Conservation (phyloP, 2,888 invertebrate species). For the Thymelicus lineola region DNA sequence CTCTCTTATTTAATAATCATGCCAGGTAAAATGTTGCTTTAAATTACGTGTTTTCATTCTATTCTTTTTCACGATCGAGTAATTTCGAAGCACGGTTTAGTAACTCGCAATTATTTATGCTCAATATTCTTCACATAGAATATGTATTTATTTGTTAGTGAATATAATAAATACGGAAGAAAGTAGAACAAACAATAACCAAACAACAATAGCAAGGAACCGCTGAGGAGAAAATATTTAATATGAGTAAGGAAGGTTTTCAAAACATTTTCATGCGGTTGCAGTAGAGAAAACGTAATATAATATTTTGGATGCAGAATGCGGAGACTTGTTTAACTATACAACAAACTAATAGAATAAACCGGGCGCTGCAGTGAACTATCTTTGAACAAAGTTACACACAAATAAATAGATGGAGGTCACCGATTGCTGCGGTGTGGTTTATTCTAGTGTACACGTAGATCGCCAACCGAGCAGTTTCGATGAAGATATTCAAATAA, state of each 20-base stretch:
- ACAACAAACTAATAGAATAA: not conserved
- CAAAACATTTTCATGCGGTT: not conserved
- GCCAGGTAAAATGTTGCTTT: not conserved
- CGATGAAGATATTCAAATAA: too few relatives aligned
- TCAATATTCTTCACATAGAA: too few relatives aligned
- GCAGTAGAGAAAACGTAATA: not conserved
- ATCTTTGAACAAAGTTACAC: not conserved
- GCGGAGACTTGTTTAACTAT: not conserved
- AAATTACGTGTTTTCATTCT: not conserved
- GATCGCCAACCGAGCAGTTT: too few relatives aligned
- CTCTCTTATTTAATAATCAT: slow-evolving; percentile 63
- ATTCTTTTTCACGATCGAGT: not conserved
- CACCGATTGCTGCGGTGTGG: too few relatives aligned
- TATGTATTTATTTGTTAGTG: too few relatives aligned
- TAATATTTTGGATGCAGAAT: not conserved
- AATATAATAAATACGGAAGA: too few relatives aligned
- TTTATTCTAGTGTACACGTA: too few relatives aligned
- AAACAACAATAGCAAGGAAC: too few relatives aligned
- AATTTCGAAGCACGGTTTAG: not conserved
- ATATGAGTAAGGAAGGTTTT: not conserved
- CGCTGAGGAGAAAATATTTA: not conserved
- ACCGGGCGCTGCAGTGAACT: not conserved
- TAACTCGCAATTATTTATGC: too few relatives aligned
- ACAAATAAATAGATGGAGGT: too few relatives aligned
- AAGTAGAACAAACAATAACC: too few relatives aligned